A percentile compares a stretch with the other conserved stretches of the same genome.
Evolutionary conservation across 2,113 vertebrate species (phyloP).

Genomic region (Platysternon megacephalum): DNA sequence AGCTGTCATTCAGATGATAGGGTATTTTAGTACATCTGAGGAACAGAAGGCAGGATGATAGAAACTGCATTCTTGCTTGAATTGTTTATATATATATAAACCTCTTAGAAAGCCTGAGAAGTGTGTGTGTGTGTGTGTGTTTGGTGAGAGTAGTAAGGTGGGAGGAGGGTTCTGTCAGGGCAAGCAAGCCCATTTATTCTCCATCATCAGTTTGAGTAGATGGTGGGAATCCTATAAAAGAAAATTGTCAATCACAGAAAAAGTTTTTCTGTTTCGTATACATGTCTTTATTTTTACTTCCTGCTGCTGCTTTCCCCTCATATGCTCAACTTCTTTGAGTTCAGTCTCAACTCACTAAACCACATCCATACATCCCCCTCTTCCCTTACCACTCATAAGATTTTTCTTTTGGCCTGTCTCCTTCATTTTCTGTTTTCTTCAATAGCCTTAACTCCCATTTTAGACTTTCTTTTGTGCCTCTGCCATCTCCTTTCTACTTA

Average conservation of each 20-base stretch:
- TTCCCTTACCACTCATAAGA: background rate
- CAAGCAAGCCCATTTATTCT: constrained; percentile 20
- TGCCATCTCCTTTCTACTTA: background rate
- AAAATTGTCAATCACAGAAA: background rate
- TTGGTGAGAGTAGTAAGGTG: background rate
- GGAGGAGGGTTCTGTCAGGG: background rate
- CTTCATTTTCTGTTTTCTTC: background rate
- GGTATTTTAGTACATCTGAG: constrained; percentile 49
- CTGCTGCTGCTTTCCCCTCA: background rate
- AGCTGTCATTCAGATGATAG: constrained; percentile 51
- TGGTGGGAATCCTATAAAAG: background rate
- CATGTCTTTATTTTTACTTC: constrained; percentile 8
- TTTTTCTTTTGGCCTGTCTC: background rate
- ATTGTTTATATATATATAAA: background rate
- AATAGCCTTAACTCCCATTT: background rate
- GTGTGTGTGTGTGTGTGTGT: background rate
- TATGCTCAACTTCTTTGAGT: background rate
- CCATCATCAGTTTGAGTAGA: background rate
- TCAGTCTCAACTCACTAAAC: background rate
- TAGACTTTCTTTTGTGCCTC: background rate
- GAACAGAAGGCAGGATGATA: constrained; percentile 47
- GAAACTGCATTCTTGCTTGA: constrained; percentile 49
- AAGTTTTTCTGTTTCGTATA: background rate
- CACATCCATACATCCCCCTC: background rate
- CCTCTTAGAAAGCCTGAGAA: background rate